Evolutionary conservation across 2,888 invertebrate genomes (phyloP).

Genomic region (Andrena bucephala): DNA sequence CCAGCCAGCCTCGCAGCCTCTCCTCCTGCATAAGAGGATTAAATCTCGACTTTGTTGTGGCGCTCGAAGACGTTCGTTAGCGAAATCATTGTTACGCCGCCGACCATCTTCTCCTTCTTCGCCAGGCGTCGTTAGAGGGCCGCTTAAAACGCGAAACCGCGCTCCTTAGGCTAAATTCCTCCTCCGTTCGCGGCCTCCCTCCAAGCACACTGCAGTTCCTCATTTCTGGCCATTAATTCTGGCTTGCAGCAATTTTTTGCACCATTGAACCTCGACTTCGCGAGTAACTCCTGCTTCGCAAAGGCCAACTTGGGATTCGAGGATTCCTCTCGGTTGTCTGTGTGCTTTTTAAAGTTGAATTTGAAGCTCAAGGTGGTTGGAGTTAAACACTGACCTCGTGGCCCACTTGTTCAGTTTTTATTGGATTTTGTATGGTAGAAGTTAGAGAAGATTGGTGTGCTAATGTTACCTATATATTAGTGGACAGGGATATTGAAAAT

Average conservation of each 20-base stretch:
- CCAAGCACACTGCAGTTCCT: not conserved
- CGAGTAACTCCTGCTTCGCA: not conserved
- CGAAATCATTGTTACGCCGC: constrained; percentile 70
- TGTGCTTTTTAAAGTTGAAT: too few species aligned
- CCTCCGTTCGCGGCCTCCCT: not conserved
- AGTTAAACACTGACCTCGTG: too few species aligned
- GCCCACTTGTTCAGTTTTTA: not conserved
- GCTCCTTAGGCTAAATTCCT: constrained; percentile 48
- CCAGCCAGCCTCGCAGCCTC: constrained; percentile 34
- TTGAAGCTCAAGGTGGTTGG: too few species aligned
- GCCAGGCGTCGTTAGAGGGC: constrained; percentile 39
- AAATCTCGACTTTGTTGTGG: constrained; percentile 80
- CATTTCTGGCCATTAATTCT: not conserved
- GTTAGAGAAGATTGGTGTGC: too few species aligned
- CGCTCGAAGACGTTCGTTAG: constrained; percentile 80
- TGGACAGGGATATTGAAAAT: too few species aligned
- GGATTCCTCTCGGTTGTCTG: too few species aligned
- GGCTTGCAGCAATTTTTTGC: not conserved
- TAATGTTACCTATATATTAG: too few species aligned
- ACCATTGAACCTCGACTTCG: not conserved
- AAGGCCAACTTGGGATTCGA: not conserved
- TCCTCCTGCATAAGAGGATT: constrained; percentile 74
- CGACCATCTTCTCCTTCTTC: constrained; percentile 66
- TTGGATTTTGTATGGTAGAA: not conserved
- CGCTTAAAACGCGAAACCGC: constrained; percentile 47